phyloP scores from a whole-genome alignment of 2,888 invertebrate genomes.

The Cheilosia urbana region DNA sequence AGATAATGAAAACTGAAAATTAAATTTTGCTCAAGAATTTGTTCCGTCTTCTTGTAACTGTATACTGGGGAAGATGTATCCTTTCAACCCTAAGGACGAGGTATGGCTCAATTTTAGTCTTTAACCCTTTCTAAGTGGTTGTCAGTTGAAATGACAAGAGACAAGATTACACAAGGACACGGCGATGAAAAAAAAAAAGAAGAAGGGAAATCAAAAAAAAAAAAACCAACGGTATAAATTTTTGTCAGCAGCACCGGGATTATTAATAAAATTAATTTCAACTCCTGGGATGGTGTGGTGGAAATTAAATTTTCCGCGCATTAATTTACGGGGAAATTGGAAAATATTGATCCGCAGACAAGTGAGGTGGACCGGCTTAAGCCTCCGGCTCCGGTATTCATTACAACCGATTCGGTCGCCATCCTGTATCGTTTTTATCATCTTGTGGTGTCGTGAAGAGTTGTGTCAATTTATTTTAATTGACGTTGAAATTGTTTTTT shows the following conservation, averaged over 20 bases:
- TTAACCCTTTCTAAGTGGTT: slow-evolving; percentile 47
- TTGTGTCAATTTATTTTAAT: slow-evolving; percentile 56
- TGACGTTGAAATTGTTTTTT: slow-evolving; percentile 18
- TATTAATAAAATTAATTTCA: slow-evolving; percentile 74
- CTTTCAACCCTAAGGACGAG: slow-evolving; percentile 21
- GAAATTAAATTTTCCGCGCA: slow-evolving; percentile 75
- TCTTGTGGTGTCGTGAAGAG: slow-evolving; percentile 12
- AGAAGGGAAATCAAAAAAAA: background rate
- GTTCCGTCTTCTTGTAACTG: background rate
- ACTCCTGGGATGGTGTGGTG: slow-evolving; percentile 17
- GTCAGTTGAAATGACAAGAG: slow-evolving; percentile 60
- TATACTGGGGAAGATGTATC: background rate
- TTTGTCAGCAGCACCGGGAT: slow-evolving; percentile 61
- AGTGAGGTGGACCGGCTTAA: slow-evolving; percentile 12
- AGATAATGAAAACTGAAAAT: slow-evolving; percentile 74
- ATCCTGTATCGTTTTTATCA: slow-evolving; percentile 21
- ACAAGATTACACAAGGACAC: slow-evolving; percentile 29
- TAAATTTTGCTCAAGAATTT: slow-evolving; percentile 62
- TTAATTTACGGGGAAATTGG: slow-evolving; percentile 74
- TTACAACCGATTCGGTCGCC: slow-evolving; percentile 28
- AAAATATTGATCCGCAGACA: slow-evolving; percentile 68
- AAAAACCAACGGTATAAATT: slow-evolving; percentile 42
- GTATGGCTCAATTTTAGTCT: slow-evolving; percentile 9
- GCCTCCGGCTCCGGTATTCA: slow-evolving; percentile 30
- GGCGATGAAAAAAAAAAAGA: background rate